Evolutionary conservation across 2,888 invertebrate species (phyloP).

Genomic region (Drosophila tanythrix): DNA sequence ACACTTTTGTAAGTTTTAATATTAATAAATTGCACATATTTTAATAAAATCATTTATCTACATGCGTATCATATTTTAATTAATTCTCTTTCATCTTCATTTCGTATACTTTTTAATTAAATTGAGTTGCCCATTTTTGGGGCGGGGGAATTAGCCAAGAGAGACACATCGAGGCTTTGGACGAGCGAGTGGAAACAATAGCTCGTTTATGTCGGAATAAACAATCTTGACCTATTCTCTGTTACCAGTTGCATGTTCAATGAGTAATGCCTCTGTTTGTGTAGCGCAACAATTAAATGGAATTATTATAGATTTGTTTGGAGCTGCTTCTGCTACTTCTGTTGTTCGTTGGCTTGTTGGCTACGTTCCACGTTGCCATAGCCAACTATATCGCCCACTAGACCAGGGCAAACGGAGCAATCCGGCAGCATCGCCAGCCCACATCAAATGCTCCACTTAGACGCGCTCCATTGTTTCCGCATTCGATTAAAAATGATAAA

Average conservation of each 20-base stretch:
- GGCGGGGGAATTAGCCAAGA: not conserved
- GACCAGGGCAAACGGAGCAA: slow-evolving; percentile 8
- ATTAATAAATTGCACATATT: not conserved
- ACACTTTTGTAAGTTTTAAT: not conserved
- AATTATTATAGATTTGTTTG: slow-evolving; percentile 77
- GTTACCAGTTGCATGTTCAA: slow-evolving; percentile 10
- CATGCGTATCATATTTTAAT: not conserved
- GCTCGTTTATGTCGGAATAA: not conserved
- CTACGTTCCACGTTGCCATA: slow-evolving; percentile 38
- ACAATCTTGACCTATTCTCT: not conserved
- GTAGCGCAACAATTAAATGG: slow-evolving; percentile 71
- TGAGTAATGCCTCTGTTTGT: slow-evolving; percentile 4
- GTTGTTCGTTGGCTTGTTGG: slow-evolving; percentile 59
- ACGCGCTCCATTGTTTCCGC: slow-evolving; percentile 81
- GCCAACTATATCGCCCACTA: slow-evolving; percentile 63
- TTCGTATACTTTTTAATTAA: not conserved
- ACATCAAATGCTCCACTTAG: slow-evolving; percentile 76
- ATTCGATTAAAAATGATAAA: slow-evolving; percentile 81
- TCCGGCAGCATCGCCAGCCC: slow-evolving; percentile 36
- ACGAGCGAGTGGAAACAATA: not conserved
- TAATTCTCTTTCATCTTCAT: not conserved
- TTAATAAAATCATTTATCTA: not conserved
- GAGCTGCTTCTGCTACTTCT: slow-evolving; percentile 35
- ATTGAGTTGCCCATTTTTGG: not conserved
- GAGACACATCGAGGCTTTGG: not conserved